Conservation (phyloP, 2,113 vertebrate species). For the Micronycteris hirsuta region DNA sequence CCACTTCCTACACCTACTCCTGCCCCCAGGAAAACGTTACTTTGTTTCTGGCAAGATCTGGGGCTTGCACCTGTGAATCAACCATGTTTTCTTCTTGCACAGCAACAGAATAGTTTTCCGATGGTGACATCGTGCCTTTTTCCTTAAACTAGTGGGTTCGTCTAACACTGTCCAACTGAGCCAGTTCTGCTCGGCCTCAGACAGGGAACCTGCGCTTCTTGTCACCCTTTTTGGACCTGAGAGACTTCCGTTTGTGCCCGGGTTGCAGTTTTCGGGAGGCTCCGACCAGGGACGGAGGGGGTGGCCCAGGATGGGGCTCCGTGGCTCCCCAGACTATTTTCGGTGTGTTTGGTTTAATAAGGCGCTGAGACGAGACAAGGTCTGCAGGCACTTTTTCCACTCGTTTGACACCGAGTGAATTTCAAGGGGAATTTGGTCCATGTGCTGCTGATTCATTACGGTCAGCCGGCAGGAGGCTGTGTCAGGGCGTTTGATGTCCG, state of each 20-base stretch:
- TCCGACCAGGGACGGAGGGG: neutral
- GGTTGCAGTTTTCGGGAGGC: accelerated
- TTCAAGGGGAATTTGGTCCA: slow-evolving; percentile 56
- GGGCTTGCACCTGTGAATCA: neutral
- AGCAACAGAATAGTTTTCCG: neutral
- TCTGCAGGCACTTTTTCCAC: slow-evolving; percentile 64
- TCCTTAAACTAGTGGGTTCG: neutral
- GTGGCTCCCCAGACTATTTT: slow-evolving; percentile 31
- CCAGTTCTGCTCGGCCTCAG: neutral
- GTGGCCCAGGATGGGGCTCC: neutral
- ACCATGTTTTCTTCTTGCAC: neutral
- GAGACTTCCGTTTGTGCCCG: neutral
- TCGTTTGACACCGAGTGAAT: slow-evolving; percentile 57
- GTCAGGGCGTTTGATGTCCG: neutral
- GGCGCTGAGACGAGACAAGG: slow-evolving; percentile 39
- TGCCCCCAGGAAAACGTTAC: neutral
- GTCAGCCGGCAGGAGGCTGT: neutral
- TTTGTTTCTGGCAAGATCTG: neutral
- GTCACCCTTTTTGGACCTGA: neutral
- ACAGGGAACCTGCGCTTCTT: neutral
- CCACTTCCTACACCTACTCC: neutral
- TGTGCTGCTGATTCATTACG: slow-evolving; percentile 43
- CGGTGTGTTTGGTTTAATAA: slow-evolving; percentile 49
- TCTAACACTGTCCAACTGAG: neutral
- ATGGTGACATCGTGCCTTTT: neutral